Evolutionary conservation across 1,140 invertebrate species (phyloP).

Genomic region (Drosophila suzukii): DNA sequence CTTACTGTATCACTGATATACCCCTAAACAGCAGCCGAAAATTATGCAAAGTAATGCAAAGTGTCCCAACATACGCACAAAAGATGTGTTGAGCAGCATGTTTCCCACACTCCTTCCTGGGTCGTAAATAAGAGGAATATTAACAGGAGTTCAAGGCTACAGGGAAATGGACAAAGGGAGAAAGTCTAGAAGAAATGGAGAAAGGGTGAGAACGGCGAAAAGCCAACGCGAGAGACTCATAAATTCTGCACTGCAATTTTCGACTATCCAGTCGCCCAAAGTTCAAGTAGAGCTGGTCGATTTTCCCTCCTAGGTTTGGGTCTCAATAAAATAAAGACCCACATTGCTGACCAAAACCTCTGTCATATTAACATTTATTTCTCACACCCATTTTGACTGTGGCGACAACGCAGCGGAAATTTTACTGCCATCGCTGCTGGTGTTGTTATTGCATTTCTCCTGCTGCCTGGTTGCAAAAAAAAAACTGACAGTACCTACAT

Average conservation of each 20-base stretch:
- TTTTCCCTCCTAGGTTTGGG: background rate
- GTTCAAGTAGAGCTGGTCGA: conserved; percentile 55
- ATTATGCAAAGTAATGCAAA: conserved; percentile 53
- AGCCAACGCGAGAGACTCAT: conserved; percentile 44
- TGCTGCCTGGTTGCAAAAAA: conserved; percentile 47
- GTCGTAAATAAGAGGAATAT: conserved; percentile 73
- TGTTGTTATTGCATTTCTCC: conserved; percentile 34
- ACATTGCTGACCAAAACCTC: conserved; percentile 33
- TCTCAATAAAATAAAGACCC: background rate
- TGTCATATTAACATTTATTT: conserved; percentile 78
- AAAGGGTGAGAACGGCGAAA: background rate
- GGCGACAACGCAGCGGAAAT: conserved; percentile 74
- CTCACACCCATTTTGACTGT: conserved; percentile 71
- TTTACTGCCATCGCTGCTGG: conserved; percentile 48
- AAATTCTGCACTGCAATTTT: conserved; percentile 72
- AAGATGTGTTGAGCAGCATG: conserved; percentile 37
- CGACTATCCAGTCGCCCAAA: conserved; percentile 44
- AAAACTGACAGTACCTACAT: conserved; percentile 31
- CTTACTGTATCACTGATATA: background rate
- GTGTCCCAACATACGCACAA: conserved; percentile 36
- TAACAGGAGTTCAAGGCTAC: conserved; percentile 49
- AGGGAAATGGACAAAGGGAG: background rate
- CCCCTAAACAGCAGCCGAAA: conserved; percentile 1
- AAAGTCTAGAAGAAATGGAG: background rate
- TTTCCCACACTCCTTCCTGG: conserved; percentile 17